Base-by-base conservation (phyloP, 2,888 invertebrate species). In the Acleris laterana region DNA sequence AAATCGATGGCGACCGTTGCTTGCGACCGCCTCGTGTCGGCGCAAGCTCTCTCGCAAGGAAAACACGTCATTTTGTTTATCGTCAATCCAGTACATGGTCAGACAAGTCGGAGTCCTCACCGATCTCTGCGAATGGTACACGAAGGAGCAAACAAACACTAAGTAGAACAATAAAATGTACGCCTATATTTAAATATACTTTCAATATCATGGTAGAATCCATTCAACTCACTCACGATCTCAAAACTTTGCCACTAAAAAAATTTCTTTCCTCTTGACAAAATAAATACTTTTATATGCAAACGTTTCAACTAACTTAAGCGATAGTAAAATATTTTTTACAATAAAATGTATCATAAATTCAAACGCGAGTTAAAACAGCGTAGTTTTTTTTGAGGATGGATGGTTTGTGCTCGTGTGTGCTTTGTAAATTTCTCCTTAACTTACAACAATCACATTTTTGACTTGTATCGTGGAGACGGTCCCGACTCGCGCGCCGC, bases 331-430 rank as follows among this genome's bases (percentile, higher is more conserved):
- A 92, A 92, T 91, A 92, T 88, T 83, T 89, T 90, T 88, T 87
- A 88, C 83, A 89, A 92, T 92, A 93, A 93, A 92, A 92, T 93
- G 93, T 93, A 89, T 91, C 84, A 91, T 93, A 93, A 92, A 92
- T 92, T 93, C 87, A 93, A 93, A 92, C 92, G 89, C 90, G 91
- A 89, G 80, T 89, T 83, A 89, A 85, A 82, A 88, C 88, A 89
- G 90, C 89, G 79, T 89, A 90, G 80, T 89, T 81, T 78, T 88
- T 76, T 88, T 83, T 84, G 85, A 89, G 90, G 90, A 92, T 90
- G 93, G 93, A 91, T 90, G 90, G 87, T 93, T 93, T 92, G 93
- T 93, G 93, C 92, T 90, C 80, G 83, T 84, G 85, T 93, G 92
- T 90, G 92, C 92, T 89, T 90, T 88, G 84, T 89, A 88, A 81